These are phyloP conservation scores for Montipora cactus DNA, from an alignment of 64 coral and sea anemone species.

Conservation along the genomic window DNA sequence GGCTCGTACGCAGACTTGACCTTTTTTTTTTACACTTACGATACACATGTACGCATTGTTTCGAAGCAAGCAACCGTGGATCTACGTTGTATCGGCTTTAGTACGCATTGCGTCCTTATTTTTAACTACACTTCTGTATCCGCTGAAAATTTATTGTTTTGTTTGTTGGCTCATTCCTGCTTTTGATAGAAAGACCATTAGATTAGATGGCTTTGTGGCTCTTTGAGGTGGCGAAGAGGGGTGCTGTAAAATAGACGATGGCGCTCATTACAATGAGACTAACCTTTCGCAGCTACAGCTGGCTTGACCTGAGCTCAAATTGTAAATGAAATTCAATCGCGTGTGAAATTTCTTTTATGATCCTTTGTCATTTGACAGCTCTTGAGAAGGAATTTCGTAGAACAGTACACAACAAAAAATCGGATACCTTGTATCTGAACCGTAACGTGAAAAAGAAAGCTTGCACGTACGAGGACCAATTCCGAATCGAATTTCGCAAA, in stretches of 20 bases:
- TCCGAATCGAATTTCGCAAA: background rate
- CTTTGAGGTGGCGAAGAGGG: background rate
- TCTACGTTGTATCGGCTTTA: too few relatives aligned
- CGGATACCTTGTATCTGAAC: background rate
- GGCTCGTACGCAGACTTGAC: too few relatives aligned
- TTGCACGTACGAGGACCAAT: background rate
- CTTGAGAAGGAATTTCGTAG: background rate
- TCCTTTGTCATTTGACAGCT: background rate
- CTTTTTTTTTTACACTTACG: too few relatives aligned
- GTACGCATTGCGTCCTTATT: background rate
- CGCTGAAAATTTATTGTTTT: conserved; percentile 28
- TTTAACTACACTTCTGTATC: background rate
- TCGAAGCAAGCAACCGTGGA: too few relatives aligned
- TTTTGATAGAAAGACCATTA: too few relatives aligned
- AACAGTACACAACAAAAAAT: background rate
- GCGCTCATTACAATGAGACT: background rate
- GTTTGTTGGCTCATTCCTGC: background rate
- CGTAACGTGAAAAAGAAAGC: too few relatives aligned
- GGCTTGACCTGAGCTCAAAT: too few relatives aligned
- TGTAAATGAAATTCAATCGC: background rate
- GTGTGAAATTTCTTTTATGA: background rate
- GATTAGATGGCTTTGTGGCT: background rate
- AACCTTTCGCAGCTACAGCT: background rate
- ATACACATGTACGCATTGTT: background rate
- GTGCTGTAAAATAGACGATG: background rate